Evolutionary conservation across 1,140 invertebrate species (phyloP), one percentile per base, ranked within the genome.

Genomic region (Zaprionus taronus): DNA sequence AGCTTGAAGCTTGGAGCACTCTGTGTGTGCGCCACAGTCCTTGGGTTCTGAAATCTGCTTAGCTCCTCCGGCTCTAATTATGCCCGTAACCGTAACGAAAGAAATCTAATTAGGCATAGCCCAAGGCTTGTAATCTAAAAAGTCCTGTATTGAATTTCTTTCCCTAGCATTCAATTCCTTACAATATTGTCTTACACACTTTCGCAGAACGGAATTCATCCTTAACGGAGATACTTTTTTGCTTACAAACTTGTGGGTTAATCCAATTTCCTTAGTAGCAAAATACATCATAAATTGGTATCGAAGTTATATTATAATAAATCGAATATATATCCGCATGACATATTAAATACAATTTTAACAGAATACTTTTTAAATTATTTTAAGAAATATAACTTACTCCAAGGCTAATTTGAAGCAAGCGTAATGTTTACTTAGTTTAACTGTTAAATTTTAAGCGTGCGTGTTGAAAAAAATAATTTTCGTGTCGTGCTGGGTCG

Each of bases 1-100:
- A 31, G 28, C 41, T 6, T 7, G 15, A n/a, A n/a, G n/a, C 15
- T 6, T 7, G 15, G 41, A n/a, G n/a, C 15, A 44, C 28, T 38
- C 24, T n/a, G 34, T 49, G 44, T 44, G 24, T n/a, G 34, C 58
- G 44, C 38, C 49, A 62, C 64, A 58, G 26, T 67, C 64, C 64
- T 60, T 53, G 71, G 64, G 63, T 41, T 36, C 20, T 28, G 44
- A 73, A 69, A 70, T 74, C 71, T 55, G 55, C 75, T 51, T 26
- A 79, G 67, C 62, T 60, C 82, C 83, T 62, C 49, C 24, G 77
- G 72, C 72, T 75, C 69, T 81, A 81, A 85, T 85, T 81, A 85
- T 68, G 55, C 75, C 75, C 60, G 20, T 36, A 77, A 66, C 44
- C n/a, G 38, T 62, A 61, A 47, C 68, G 60, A 58, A 31, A 58